Conservation (phyloP, 2,113 vertebrate genomes). For the Oryzias woworae region DNA sequence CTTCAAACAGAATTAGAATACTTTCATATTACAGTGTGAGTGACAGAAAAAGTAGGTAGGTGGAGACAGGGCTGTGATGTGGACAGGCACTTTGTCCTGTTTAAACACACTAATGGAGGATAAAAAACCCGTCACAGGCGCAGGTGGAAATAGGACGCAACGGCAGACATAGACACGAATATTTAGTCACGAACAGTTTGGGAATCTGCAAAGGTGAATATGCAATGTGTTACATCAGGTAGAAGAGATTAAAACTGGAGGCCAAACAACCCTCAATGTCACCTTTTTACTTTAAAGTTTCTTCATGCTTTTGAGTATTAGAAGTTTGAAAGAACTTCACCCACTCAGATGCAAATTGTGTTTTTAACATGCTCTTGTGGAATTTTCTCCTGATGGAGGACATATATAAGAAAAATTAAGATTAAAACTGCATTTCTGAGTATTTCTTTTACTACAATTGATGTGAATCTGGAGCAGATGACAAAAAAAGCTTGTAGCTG, state of each 20-base stretch:
- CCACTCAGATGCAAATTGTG: too few species aligned
- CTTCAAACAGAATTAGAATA: conserved; percentile 78
- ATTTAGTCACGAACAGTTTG: conserved; percentile 26
- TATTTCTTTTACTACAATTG: too few species aligned
- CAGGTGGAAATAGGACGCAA: conserved; percentile 63
- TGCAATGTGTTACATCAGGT: conserved; percentile 55
- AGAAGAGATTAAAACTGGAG: conserved; percentile 15
- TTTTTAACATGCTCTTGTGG: too few species aligned
- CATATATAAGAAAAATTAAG: too few species aligned
- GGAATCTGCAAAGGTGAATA: conserved; percentile 29
- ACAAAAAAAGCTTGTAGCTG: too few species aligned
- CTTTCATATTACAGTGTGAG: conserved; percentile 75
- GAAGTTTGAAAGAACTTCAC: too few species aligned
- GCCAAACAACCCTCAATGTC: conserved; percentile 4
- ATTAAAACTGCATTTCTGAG: too few species aligned
- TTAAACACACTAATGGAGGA: conserved; percentile 76
- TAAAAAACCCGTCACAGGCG: conserved; percentile 66
- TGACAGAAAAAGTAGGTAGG: conserved; percentile 64
- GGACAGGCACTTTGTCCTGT: conserved; percentile 76
- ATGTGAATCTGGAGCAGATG: too few species aligned
- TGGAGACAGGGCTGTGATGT: conserved; percentile 58
- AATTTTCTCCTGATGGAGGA: too few species aligned
- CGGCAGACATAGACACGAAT: conserved; percentile 59
- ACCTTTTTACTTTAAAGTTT: too few species aligned
- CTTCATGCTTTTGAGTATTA: too few species aligned